Percentiles rank a stretch among this genome's conserved stretches.
phyloP scores from a whole-genome alignment of 1,140 invertebrate species.

The Radopholus similis region DNA sequence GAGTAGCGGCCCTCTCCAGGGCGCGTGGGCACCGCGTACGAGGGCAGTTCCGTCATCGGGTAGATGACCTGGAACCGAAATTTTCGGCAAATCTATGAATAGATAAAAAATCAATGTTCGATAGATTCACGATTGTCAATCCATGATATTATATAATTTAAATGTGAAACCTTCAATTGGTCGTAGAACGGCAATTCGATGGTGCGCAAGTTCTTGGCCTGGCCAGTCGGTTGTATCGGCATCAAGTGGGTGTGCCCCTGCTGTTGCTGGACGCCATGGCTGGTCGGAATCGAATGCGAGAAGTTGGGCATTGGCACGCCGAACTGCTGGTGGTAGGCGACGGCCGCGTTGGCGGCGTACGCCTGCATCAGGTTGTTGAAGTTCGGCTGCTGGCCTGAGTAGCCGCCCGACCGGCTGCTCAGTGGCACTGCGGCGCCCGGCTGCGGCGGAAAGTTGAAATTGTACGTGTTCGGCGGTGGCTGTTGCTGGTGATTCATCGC shows the following conservation, averaged over 20 bases:
- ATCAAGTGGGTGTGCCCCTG: neutral
- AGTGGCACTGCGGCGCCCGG: neutral
- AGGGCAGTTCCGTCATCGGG: conserved; percentile 26
- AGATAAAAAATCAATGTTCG: neutral
- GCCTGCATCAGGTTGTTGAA: neutral
- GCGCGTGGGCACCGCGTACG: conserved; percentile 16
- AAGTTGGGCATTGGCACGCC: neutral
- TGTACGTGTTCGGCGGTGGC: neutral
- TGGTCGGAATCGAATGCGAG: too few species aligned
- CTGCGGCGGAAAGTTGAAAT: neutral
- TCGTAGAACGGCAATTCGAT: conserved; percentile 31
- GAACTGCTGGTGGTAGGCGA: neutral
- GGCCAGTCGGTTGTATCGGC: too few species aligned
- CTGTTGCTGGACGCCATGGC: neutral
- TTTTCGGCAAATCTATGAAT: neutral
- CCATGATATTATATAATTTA: neutral
- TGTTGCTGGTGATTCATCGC: neutral
- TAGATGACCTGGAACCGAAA: conserved; percentile 20
- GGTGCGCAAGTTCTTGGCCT: conserved; percentile 14
- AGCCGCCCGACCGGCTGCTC: conserved; percentile 8
- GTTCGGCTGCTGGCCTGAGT: neutral
- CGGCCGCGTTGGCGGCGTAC: neutral
- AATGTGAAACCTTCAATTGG: conserved; percentile 10
- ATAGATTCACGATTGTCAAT: too few species aligned
- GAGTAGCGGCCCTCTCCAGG: conserved; percentile 19